Conservation (phyloP, 2,888 invertebrate genomes). For the Caenorhabditis angaria region DNA sequence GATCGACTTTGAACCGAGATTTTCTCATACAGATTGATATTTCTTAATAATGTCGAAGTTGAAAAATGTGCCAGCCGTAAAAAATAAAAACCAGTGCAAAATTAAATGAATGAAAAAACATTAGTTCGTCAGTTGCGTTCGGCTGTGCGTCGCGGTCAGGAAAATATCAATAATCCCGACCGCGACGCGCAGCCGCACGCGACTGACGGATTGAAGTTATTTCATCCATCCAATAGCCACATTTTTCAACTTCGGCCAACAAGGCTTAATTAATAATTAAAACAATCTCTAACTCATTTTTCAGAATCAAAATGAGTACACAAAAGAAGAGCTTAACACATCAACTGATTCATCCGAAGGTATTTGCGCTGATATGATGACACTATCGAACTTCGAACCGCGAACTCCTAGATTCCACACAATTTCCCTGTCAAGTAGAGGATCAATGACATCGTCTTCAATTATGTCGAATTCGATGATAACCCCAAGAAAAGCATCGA, state of each 20-base stretch:
- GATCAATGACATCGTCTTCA: constrained; percentile 34
- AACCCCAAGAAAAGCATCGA: constrained; percentile 18
- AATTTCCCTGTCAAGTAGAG: constrained; percentile 14
- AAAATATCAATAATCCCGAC: constrained; percentile 14
- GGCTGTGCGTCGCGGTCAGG: no score
- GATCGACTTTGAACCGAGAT: no score
- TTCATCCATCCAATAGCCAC: background rate
- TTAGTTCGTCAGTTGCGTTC: no score
- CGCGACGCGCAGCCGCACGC: background rate
- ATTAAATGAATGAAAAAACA: no score
- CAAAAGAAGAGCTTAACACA: constrained; percentile 24
- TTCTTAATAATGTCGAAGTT: no score
- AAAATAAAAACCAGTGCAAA: no score
- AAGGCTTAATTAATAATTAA: no score
- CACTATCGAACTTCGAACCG: background rate
- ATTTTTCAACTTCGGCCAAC: no score
- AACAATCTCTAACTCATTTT: no score
- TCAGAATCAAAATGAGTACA: constrained; percentile 17
- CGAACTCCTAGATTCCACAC: constrained; percentile 1
- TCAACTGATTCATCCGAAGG: constrained; percentile 37
- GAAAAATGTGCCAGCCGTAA: no score
- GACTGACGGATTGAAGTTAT: background rate
- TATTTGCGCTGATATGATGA: constrained; percentile 42
- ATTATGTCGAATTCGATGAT: constrained; percentile 21
- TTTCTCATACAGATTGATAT: no score